Conservation (phyloP, 2,797 vertebrate genomes). For the Oreochromis grahami region DNA sequence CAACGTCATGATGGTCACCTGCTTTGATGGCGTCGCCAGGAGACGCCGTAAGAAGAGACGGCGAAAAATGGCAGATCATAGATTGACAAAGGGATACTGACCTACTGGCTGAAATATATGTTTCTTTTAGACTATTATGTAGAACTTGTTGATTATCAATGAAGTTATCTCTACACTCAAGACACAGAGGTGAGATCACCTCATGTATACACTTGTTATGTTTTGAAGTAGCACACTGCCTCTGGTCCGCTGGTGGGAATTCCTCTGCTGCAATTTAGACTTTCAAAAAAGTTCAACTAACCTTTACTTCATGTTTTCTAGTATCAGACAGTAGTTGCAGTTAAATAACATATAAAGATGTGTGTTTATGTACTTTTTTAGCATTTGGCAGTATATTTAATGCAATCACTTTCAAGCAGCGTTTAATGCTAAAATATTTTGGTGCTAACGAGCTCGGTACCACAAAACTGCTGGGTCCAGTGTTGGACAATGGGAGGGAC, state of each 20-base stretch:
- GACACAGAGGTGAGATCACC: background rate
- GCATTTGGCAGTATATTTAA: background rate
- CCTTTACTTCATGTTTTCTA: background rate
- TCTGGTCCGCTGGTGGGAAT: background rate
- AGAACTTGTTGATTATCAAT: background rate
- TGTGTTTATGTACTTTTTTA: background rate
- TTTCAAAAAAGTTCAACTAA: background rate
- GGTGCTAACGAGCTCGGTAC: background rate
- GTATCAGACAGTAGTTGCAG: background rate
- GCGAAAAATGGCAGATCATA: constrained; percentile 7
- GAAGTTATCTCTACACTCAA: background rate
- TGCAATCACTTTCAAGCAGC: background rate
- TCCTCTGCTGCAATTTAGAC: background rate
- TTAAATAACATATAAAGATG: background rate
- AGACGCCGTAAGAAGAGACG: constrained; percentile 60
- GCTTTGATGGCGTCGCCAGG: constrained; percentile 83
- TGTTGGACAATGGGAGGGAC: fast-evolving
- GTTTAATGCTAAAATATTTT: background rate
- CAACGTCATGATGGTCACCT: constrained; percentile 91
- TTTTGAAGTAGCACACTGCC: background rate
- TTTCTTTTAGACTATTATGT: background rate
- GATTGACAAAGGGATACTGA: constrained; percentile 15
- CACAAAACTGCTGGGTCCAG: fast-evolving
- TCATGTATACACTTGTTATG: background rate
- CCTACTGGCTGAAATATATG: background rate